Evolutionary conservation across 2,888 invertebrate species (phyloP).

Genomic region (Oligia strigilis): DNA sequence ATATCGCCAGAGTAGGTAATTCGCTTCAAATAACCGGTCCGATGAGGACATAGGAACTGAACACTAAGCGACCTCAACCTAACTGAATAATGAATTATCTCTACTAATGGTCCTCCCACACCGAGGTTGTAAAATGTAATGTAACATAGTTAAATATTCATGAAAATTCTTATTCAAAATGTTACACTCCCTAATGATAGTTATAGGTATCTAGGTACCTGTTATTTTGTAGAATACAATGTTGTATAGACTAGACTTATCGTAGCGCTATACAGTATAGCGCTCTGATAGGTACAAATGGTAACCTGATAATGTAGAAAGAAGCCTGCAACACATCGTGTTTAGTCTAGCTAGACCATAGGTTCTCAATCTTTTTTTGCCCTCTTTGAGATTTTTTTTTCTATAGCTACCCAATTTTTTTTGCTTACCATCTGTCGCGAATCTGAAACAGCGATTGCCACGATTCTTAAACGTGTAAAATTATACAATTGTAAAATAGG

Average conservation of each 20-base stretch:
- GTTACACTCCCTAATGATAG: background rate
- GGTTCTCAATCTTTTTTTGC: too few species aligned
- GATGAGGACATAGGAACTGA: conserved; percentile 30
- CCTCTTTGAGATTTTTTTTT: too few species aligned
- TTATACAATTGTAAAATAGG: too few species aligned
- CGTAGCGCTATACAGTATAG: too few species aligned
- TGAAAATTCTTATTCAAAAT: conserved; percentile 13
- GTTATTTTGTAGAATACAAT: background rate
- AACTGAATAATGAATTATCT: conserved; percentile 41
- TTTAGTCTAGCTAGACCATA: background rate
- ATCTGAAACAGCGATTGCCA: too few species aligned
- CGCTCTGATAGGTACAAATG: background rate
- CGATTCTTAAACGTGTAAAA: too few species aligned
- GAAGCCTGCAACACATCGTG: background rate
- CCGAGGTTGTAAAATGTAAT: conserved; percentile 35
- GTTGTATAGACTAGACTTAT: background rate
- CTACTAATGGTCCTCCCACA: conserved; percentile 16
- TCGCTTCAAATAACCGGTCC: conserved; percentile 23
- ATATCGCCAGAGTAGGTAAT: conserved; percentile 28
- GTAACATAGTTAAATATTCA: conserved; percentile 21
- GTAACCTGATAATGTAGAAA: background rate
- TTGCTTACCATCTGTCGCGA: too few species aligned
- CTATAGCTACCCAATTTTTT: too few species aligned
- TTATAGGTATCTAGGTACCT: background rate
- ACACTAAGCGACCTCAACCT: conserved; percentile 14